Percentiles rank a stretch among this genome's conserved stretches.
Conservation (phyloP, 2,888 invertebrate species). For the Petrophora chlorosata region DNA sequence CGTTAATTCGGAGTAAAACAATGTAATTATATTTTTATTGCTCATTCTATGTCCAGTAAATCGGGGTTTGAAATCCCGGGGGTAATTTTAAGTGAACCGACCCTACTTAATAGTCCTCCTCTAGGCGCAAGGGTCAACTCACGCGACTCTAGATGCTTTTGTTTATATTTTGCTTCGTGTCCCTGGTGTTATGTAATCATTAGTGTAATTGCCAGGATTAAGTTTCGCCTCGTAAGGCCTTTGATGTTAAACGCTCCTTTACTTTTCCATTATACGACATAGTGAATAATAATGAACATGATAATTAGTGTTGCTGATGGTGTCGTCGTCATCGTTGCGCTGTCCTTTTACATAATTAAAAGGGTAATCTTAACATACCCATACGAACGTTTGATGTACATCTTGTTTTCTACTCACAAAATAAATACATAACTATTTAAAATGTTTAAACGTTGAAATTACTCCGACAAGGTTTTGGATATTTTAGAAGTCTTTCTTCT, state of each 20-base stretch:
- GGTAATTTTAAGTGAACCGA: constrained; percentile 71
- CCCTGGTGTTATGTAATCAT: constrained; percentile 66
- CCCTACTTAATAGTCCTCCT: constrained; percentile 73
- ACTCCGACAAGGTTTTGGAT: no score
- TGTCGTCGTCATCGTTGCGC: not conserved
- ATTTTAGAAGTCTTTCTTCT: no score
- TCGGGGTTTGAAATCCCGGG: constrained; percentile 69
- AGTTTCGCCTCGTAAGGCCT: constrained; percentile 52
- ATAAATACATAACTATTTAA: not conserved
- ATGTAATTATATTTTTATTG: constrained; percentile 81
- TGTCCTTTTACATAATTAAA: no score
- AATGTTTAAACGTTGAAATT: no score
- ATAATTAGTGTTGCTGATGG: not conserved
- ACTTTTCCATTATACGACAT: constrained; percentile 22
- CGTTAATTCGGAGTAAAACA: constrained; percentile 68
- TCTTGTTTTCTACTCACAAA: no score
- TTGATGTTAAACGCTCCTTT: constrained; percentile 35
- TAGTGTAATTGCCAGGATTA: constrained; percentile 62
- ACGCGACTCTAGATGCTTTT: constrained; percentile 57
- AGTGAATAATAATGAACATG: constrained; percentile 3
- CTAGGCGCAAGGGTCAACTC: constrained; percentile 60
- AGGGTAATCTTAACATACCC: no score
- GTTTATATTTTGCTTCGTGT: constrained; percentile 59
- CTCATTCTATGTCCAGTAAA: constrained; percentile 78
- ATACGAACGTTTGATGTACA: no score